These are phyloP conservation scores for Acleris emargana DNA, from an alignment of 2,888 invertebrate genomes.

Conservation along the genomic window DNA sequence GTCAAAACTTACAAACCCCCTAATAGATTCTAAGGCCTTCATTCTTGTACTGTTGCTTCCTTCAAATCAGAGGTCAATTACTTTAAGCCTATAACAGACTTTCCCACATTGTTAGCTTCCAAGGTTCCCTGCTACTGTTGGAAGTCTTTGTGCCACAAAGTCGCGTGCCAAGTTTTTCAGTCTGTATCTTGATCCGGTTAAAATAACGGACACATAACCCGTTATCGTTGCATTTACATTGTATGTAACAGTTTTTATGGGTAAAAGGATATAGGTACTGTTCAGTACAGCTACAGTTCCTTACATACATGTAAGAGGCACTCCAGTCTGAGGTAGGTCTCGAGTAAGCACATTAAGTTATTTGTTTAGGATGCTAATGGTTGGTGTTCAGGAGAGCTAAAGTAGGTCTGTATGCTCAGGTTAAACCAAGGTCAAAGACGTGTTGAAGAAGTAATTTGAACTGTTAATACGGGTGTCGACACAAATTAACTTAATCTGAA, in stretches of 20 bases:
- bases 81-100: neutral
- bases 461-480: neutral
- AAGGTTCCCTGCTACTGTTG: conserved; percentile 17
- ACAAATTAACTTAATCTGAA: neutral
- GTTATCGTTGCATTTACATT: neutral
- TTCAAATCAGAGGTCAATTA: neutral
- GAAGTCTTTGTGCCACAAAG: conserved; percentile 9
- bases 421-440: neutral
- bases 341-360: conserved; percentile 4
- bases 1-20: no score
- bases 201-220: neutral
- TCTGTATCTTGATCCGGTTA: conserved; percentile 28
- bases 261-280: no score
- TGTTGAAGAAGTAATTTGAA: neutral
- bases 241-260: neutral
- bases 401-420: neutral
- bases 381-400: conserved; percentile 3
- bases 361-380: conserved; percentile 17
- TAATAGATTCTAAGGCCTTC: no score
- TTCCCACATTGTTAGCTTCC: conserved; percentile 10
- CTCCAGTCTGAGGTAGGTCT: neutral
- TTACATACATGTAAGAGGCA: no score
- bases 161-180: conserved; percentile 30
- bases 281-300: no score
- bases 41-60: no score